Evolutionary conservation across 2,888 invertebrate species (phyloP), one percentile per base, ranked within the genome.

Genomic region (Hypomecis atomaria): DNA sequence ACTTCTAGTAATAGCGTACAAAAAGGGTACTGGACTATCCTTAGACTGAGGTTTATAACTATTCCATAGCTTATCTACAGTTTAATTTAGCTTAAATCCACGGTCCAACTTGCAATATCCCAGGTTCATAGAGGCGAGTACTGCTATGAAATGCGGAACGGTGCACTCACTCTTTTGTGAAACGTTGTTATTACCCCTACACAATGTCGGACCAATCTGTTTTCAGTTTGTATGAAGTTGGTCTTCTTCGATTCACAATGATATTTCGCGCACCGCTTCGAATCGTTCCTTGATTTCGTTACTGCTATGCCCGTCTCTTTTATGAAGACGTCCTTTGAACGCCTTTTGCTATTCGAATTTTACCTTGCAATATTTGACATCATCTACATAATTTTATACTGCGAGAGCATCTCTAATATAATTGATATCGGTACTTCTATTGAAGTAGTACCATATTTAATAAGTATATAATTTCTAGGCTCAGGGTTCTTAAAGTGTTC

Each of bases 181-280:
- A 69, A 71, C 62, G 68, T 75, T 70, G 72, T 80, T 83, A 83
- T 80, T 81, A 74, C 62, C 65, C 64, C 75, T 72, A 76, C 77
- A 82, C 79, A 81, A 79, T 78, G 78, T 83, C 73, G 74, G 70
- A 77, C 67, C 79, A 76, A 75, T 75, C 77, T 78, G 77, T 70
- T 76, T 70, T 59, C 70, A 75, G 72, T 77, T 76, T 74, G 72
- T 77, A 76, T 79, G 79, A 79, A 72, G 77, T 69, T 61, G 70
- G 74, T 63, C 77, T 74, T 69, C 71, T 75, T 70, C 67, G 71
- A 73, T 66, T 76, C 69, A 76, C 77, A 77, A 82, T 82, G 80
- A 78, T 81, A 80, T 79, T 76, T 74, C 69, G 67, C 69, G 65
- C 74, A 52, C 61, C 69, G 68, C 68, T 76, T 71, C 71, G 64